Evolutionary conservation across 2,113 vertebrate genomes (phyloP), one percentile per base, ranked within the genome.

Genomic region (Pyxicephalus adspersus): DNA sequence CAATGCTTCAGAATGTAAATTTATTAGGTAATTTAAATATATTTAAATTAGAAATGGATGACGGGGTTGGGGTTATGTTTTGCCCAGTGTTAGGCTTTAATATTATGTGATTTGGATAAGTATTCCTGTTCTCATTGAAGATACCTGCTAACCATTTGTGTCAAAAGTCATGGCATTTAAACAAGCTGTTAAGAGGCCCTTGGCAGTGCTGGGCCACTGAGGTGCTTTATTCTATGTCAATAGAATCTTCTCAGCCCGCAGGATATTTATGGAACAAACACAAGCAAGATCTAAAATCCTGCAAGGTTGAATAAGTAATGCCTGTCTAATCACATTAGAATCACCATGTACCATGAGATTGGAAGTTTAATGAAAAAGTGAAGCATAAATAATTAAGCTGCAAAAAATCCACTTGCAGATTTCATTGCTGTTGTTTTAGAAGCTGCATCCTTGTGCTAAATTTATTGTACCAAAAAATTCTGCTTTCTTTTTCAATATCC

Each of bases 321-420:
- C 70, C 16, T 73, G 70, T 73, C 70, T 73, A 31, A 57, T 73
- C 19, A 31, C 25, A 58, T 73, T 57, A 73, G 28, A 23, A 73
- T 73, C 70, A 73, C 16, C 20, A 57, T 73, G 51, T 55, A 54
- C 67, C 45, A 71, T 29, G 70, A 73, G 70, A 73, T 57, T 58
- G 52, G 28, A 57, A 57, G 52, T 31, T 73, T 73, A 16, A 73
- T 73, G 57, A 57, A 71, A 58, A 57, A 73, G 52, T 57, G 20
- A 73, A 34, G 28, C 70, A 73, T 57, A 57, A 57, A 73, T 57
- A 73, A 73, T 73, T 73, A 73, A 34, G 26, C 68, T 25, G 50
- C 28, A 72, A 57, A 57, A 55, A 57, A 7, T 45, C 18, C 22
- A 13, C 23, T 17, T 50, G n/a, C 65, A 50, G 23, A 67, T 25